Percentiles rank a stretch among this genome's conserved stretches.
Conservation (phyloP, 2,888 invertebrate genomes). For the Bhutanitis thaidina region DNA sequence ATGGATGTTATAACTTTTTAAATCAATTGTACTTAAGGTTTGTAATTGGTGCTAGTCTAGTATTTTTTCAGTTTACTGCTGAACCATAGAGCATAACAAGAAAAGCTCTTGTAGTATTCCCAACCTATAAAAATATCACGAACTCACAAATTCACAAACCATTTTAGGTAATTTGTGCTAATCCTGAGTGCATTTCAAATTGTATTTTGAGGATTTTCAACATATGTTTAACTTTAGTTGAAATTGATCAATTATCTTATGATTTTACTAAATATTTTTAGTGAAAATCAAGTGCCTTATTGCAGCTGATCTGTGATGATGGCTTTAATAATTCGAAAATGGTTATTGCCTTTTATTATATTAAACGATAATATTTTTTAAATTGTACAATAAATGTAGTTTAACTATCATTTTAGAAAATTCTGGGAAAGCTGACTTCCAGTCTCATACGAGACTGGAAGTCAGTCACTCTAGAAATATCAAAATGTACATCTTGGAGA, state of each 20-base stretch:
- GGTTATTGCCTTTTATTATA: constrained; percentile 9
- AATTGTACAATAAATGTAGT: constrained; percentile 1
- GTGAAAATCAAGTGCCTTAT: constrained; percentile 31
- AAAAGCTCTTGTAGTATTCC: too few species aligned
- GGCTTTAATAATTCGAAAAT: constrained; percentile 18
- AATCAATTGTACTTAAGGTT: background rate
- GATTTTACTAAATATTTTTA: background rate
- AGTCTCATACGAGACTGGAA: too few species aligned
- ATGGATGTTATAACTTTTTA: background rate
- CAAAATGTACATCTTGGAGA: background rate
- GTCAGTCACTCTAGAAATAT: background rate
- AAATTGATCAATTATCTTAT: too few species aligned
- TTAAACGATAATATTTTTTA: background rate
- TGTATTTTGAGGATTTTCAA: too few species aligned
- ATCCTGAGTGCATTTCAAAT: too few species aligned
- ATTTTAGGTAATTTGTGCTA: too few species aligned
- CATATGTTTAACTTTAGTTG: too few species aligned
- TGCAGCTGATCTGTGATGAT: constrained; percentile 33
- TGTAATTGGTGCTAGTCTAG: background rate
- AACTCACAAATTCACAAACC: too few species aligned
- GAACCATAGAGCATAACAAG: too few species aligned
- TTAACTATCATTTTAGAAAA: background rate
- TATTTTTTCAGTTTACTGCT: too few species aligned
- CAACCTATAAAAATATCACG: too few species aligned
- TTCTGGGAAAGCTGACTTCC: background rate